These are phyloP conservation scores for Guaruba guarouba DNA, from an alignment of 2,113 vertebrate species.

Conservation along the genomic window DNA sequence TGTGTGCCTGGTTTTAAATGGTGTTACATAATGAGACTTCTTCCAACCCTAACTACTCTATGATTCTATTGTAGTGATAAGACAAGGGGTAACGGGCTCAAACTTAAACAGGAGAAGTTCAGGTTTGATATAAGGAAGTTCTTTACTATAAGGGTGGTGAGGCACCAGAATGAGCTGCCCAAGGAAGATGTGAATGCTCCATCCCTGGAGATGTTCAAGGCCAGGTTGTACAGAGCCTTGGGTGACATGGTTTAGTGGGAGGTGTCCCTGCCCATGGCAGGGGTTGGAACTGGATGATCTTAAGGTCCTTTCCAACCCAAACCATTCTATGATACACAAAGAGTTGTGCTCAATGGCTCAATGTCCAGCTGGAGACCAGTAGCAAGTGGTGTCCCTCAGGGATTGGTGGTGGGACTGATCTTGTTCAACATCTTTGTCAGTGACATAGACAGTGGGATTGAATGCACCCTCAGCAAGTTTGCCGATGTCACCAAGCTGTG, in stretches of 20 bases:
- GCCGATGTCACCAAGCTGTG: too few relatives aligned
- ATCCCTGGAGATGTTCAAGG: neutral
- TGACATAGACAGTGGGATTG: too few relatives aligned
- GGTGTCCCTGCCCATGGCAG: neutral
- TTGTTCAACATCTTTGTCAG: too few relatives aligned
- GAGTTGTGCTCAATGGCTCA: too few relatives aligned
- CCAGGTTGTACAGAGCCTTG: neutral
- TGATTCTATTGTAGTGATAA: neutral
- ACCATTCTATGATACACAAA: neutral
- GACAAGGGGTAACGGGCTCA: neutral
- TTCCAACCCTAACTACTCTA: neutral
- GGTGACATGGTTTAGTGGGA: neutral
- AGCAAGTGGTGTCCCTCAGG: too few relatives aligned
- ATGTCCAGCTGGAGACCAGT: too few relatives aligned
- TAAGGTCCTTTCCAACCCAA: neutral
- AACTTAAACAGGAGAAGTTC: neutral
- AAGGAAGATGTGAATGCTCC: neutral
- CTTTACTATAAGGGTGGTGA: neutral
- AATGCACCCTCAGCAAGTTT: too few relatives aligned
- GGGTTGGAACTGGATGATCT: neutral
- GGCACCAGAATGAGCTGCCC: neutral
- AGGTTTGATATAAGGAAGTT: neutral
- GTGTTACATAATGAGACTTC: accelerated
- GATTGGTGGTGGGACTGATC: too few relatives aligned
- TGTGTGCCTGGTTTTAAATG: neutral